Base-by-base conservation (phyloP, 1,140 invertebrate genomes). In the Bradysia coprophila region DNA sequence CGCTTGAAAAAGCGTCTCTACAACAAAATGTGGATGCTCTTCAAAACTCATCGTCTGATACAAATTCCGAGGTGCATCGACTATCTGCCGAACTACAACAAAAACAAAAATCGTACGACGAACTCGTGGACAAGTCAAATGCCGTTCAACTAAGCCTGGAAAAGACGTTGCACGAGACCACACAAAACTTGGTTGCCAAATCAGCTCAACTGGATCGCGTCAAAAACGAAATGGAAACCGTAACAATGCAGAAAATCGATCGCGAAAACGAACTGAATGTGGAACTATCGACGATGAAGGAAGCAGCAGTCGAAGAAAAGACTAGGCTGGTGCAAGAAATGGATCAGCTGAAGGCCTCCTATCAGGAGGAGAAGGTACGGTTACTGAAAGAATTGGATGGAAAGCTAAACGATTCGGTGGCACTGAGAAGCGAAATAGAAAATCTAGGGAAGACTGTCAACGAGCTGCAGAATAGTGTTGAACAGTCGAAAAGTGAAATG, bases 61-160 rank as follows among this genome's bases (percentile, higher is more conserved):
- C 55, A 0, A 54, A 49, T 42, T 32, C 37, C 2, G 55, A 56
- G 32, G 23, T 52, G 1, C 31, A 43, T 1, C 46, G 50, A 21
- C 41, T 59, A 6, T 48, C 43, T 0, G 48, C 57, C 9, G 48
- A 59, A 9, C 18, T 59, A 21, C 38, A 44, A 5, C 39, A 38
- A 0, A 49, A 46, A 2, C 49, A 57, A 33, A 53, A 56, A 24
- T 40, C 50, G 3, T 32, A 50, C 0, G 44, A 48, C 22, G 41
- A 40, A 21, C 41, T 52, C 21, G 40, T 44, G 4, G 57, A 59
- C 49, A 42, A 40, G 1, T n/a, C 20, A 4, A 39, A 21, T 5
- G 16, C 19, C 11, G 23, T 18, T 18, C 13, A 32, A 28, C n/a
- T 32, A 11, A 41, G 33, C 13, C 18, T 41, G 3, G 40, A 41